These are phyloP conservation scores for Crocidura indochinensis DNA, from an alignment of 2,797 vertebrate genomes.

Conservation along the genomic window DNA sequence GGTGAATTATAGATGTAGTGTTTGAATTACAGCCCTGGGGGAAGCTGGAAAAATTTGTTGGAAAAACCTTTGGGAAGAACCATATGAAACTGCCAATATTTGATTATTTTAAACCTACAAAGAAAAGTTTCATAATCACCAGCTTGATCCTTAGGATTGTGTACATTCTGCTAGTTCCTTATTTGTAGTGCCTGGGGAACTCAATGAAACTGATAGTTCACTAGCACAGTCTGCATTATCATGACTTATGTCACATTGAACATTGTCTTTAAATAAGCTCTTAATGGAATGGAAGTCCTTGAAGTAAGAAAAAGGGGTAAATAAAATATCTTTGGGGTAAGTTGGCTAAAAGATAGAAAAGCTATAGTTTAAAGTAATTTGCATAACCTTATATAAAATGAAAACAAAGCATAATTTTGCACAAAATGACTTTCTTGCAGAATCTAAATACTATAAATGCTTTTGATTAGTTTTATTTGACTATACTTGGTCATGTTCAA, in stretches of 20 bases:
- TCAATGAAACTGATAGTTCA: neutral
- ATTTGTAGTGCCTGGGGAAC: neutral
- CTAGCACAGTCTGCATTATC: neutral
- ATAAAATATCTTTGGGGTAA: no score
- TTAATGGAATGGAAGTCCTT: neutral
- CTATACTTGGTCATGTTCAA: no score
- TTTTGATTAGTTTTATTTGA: neutral
- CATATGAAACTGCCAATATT: neutral
- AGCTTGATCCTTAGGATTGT: neutral
- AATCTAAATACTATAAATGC: neutral
- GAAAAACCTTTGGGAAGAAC: conserved; percentile 10
- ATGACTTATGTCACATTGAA: neutral
- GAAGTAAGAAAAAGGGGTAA: neutral
- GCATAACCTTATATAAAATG: neutral
- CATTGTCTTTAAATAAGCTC: neutral
- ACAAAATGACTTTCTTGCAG: neutral
- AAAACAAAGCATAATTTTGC: neutral
- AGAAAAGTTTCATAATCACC: neutral
- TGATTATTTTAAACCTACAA: neutral
- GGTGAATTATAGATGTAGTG: neutral
- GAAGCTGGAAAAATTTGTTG: neutral
- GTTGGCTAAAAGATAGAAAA: neutral
- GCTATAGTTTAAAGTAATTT: neutral
- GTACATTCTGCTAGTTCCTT: neutral
- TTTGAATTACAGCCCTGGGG: neutral